Base-by-base conservation (phyloP, 2,797 vertebrate genomes). In the Rhinella marina region DNA sequence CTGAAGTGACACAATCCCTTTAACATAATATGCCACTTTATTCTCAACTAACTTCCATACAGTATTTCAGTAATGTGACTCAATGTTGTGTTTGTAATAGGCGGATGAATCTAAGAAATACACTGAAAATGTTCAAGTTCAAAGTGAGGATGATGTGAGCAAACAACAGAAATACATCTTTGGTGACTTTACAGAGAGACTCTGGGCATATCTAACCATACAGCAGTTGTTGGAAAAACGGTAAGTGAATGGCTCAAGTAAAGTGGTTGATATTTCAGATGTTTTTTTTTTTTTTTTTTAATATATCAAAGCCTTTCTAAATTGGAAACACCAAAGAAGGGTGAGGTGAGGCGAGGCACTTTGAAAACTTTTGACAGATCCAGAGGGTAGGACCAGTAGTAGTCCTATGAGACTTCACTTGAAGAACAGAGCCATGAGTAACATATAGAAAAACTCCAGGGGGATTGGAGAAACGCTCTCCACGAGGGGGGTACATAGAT, bases 161-260 rank as follows among this genome's bases (percentile, higher is more conserved):
- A 27, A 64, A 77, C 32, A 81, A 41, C 88, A 87, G 70, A 62
- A 87, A 79, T 92, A 91, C 50, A 91, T 92, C 62, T 78, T 87
- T 90, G 89, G 93, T 89, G 62, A 87, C 86, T 91, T 88, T 59
- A 91, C 94, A 66, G 91, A 95, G 91, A 93, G 96, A 64, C 91
- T 96, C 19, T 96, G 96, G 96, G 96, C 95, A 57, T 95, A 94
- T 90, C 94, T 96, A 25, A 96, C 95, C 48, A 96, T 96, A 41
- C 95, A 97, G 76, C 95, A 97, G 88, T 93, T 95, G 19, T 91
- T 97, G 84, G 94, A 95, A 4, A 93, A 93, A 92, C 91, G 94
- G 96, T 96, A 81, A 93, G 95, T 52, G 19, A 19, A 17, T 27
- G 14, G 29, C 2, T 27, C 6, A 14, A n/a, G 13, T 25, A 0